Evolutionary conservation across 1,140 invertebrate genomes (phyloP).

Genomic region (Zaprionus taronus): DNA sequence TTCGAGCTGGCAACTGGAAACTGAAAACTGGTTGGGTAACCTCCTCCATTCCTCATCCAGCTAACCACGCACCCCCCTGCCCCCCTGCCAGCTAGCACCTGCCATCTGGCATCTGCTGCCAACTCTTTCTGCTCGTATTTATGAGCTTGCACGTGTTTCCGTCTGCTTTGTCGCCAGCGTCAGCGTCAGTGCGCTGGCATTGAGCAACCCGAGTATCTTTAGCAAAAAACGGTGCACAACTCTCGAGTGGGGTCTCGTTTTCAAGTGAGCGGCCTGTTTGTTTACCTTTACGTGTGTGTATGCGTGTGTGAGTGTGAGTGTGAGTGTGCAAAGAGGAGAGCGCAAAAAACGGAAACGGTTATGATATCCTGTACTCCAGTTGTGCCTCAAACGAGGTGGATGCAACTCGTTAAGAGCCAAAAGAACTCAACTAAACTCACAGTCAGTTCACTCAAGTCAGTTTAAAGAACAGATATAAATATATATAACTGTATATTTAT

Average conservation of each 20-base stretch:
- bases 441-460: no score
- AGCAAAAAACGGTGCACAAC: conserved; percentile 31
- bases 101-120: neutral
- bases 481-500: no score
- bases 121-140: conserved; percentile 37
- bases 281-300: conserved; percentile 45
- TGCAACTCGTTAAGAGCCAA: neutral
- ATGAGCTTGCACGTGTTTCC: conserved; percentile 67
- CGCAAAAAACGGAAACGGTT: conserved; percentile 63
- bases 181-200: conserved; percentile 29
- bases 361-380: conserved; percentile 13
- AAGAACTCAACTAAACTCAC: neutral
- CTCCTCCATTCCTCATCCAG: neutral
- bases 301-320: conserved; percentile 15
- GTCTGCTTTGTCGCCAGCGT: conserved; percentile 48
- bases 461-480: no score
- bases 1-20: conserved; percentile 23
- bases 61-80: neutral
- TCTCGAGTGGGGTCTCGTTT: conserved; percentile 66
- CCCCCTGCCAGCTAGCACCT: neutral
- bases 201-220: conserved; percentile 70
- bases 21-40: neutral
- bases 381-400: neutral
- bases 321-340: conserved; percentile 16
- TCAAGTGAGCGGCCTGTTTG: conserved; percentile 56